Base-by-base conservation (phyloP, 2,113 vertebrate species). In the Probosciger aterrimus region DNA sequence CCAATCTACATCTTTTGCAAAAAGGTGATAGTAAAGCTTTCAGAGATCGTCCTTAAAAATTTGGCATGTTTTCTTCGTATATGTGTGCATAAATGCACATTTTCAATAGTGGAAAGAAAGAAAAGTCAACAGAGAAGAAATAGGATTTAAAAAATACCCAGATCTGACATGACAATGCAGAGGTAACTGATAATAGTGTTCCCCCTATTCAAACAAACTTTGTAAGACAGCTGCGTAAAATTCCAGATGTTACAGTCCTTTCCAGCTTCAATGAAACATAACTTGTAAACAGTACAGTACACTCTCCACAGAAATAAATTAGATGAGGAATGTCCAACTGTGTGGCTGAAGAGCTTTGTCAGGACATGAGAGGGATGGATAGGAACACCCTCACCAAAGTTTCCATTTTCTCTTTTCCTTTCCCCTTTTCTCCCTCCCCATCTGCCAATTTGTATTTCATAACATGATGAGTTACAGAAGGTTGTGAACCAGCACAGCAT, bases 401-500 rank as follows among this genome's bases (percentile, higher is more conserved):
- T 82, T 77, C 62, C 1, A 0, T 84, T 35, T 59, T 57, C 28
- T 49, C 22, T n/a, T 59, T 59, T 95, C 35, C 82, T 86, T 88
- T 88, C 46, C 53, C 22, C 11, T 65, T 83, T 90, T 88, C 64
- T 92, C 33, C 35, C 19, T 77, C 57, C 78, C 62, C 2, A 0
- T 69, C 76, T 94, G 92, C 86, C 88, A 95, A 87, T 93, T 94
- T 89, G 37, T 88, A 64, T 94, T 96, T 97, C 86, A 90, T 92
- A 94, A 89, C 47, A 88, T 70, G 81, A 95, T 81, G 91, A 95
- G 81, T 93, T 94, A 69, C 85, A 94, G 90, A 74, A 95, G 93
- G 82, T 67, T 86, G 55, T 92, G 90, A 96, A 94, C 84, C 91
- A 85, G 77, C 59, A 67, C 2, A 0, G 31, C 22, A 3, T 81